phyloP scores from a whole-genome alignment of 2,113 vertebrate species.

The Antechinus stuartii region DNA sequence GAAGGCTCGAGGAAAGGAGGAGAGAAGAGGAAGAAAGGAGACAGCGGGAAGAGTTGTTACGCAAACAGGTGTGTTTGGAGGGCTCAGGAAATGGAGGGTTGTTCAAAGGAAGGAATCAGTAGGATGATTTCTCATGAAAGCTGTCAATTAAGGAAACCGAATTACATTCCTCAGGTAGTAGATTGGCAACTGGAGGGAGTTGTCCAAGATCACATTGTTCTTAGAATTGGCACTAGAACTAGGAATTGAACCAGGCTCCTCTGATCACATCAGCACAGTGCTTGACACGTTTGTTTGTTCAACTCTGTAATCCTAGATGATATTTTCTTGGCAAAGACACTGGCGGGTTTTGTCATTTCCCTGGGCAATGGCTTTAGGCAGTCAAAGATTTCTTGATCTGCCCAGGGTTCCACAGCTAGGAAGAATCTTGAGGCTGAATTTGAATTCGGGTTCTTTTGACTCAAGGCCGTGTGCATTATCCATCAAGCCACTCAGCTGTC shows the following conservation, averaged over 20 bases:
- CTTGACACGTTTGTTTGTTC: neutral
- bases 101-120: neutral
- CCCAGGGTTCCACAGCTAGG: neutral
- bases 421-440: neutral
- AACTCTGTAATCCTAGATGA: neutral
- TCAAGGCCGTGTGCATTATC: neutral
- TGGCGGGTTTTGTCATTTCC: neutral
- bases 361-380: neutral
- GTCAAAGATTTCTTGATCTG: neutral
- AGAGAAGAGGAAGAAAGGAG: conserved; percentile 95
- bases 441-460: neutral
- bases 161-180: too few relatives aligned
- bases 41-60: conserved; percentile 93
- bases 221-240: neutral
- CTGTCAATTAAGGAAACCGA: neutral
- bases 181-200: too few relatives aligned
- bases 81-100: neutral
- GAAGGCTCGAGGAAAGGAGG: conserved; percentile 92
- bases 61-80: conserved; percentile 90
- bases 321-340: neutral
- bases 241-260: too few relatives aligned
- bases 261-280: neutral
- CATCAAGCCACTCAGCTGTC: neutral
- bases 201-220: neutral
- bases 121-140: neutral